phyloP scores from a whole-genome alignment of 1,140 invertebrate species.

The Lepidurus couesii region DNA sequence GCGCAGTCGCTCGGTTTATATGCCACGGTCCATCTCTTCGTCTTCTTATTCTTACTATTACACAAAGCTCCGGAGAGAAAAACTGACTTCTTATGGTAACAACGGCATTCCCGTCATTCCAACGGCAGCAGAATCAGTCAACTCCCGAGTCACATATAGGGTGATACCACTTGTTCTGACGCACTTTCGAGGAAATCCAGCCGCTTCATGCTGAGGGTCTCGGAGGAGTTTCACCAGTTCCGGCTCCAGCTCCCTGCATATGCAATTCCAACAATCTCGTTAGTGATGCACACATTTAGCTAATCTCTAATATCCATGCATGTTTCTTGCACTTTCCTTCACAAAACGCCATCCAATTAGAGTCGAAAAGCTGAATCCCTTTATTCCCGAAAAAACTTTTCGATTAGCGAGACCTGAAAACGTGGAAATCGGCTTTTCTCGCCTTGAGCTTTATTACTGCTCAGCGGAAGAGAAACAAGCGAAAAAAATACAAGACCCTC shows the following conservation, averaged over 20 bases:
- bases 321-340: neutral
- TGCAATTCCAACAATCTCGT: neutral
- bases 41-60: neutral
- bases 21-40: neutral
- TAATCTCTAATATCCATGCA: slow-evolving; percentile 4
- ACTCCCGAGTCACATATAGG: too few species aligned
- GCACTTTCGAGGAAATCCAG: too few species aligned
- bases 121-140: too few species aligned
- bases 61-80: neutral
- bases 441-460: neutral
- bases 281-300: neutral
- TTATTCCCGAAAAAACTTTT: neutral
- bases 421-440: too few species aligned
- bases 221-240: neutral
- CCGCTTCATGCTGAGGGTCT: too few species aligned
- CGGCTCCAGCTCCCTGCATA: neutral
- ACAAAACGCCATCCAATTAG: neutral
- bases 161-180: too few species aligned
- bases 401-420: neutral
- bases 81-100: too few species aligned
- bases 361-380: neutral
- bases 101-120: too few species aligned
- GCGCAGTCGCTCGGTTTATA: neutral
- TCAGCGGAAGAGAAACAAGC: neutral
- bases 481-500: neutral